Base-by-base conservation (phyloP, 2,113 vertebrate species). In the Psilopogon haemacephalus region DNA sequence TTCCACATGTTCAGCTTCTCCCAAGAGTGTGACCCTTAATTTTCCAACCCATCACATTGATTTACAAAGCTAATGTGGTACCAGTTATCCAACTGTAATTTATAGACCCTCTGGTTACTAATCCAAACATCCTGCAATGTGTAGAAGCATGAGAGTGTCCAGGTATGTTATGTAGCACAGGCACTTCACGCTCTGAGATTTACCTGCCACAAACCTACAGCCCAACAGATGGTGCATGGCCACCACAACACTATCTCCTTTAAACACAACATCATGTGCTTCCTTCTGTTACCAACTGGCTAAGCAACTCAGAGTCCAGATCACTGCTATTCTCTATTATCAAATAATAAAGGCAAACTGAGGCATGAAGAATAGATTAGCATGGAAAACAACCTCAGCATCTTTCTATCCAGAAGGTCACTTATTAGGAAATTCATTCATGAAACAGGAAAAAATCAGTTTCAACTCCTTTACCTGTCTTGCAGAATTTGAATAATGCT, bases 201-300 rank as follows among this genome's bases (percentile, higher is more conserved):
- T 40, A 63, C 37, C 28, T 86, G 55, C 24, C 68, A 55, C 16
- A 9, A 56, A 7, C 38, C 35, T 48, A 12, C 27, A 55, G 21
- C 9, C 35, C 40, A 59, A 15, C 18, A 64, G 32, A 50, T 0
- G 6, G 20, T 9, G 10, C 7, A 0, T 3, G 15, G 5, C 21
- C 85, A 37, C 18, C 24, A 27, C 85, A 79, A 8, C 19, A 14
- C 14, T 54, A 6, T 27, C 21, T 74, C 33, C 42, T 90, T 78
- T 38, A 74, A 80, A 76, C 26, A 30, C 2, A 23, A 1, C 2
- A n/a, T 32, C 21, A 23, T 4, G 2, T 18, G 11, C 19, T 54
- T 80, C 24, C 12, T 11, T 8, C 12, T 50, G 0, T 32, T 35
- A 55, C 38, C 72, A 71, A 6, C 23, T n/a, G 38, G 14, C 20